Percentiles rank a stretch among this genome's conserved stretches.
These are phyloP conservation scores for Anhinga anhinga DNA, from an alignment of 2,113 vertebrate genomes.

Conservation along the genomic window DNA sequence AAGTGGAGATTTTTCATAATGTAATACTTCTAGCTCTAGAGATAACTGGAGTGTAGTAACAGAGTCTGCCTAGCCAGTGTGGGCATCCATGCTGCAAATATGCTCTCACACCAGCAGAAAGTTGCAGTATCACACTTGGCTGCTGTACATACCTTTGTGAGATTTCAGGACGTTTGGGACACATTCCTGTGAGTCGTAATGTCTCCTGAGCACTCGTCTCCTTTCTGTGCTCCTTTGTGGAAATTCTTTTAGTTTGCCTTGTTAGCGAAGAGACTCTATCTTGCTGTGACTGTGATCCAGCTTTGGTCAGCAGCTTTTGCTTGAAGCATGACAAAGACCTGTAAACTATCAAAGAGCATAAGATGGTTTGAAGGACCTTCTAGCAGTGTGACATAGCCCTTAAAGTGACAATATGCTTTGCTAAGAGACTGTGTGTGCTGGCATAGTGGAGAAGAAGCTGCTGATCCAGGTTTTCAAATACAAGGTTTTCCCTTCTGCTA, in stretches of 20 bases:
- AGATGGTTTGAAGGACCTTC: neutral
- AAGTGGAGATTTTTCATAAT: neutral
- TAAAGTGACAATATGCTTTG: neutral
- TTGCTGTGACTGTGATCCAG: neutral
- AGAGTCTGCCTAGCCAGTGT: neutral
- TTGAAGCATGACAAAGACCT: neutral
- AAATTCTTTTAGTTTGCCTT: neutral
- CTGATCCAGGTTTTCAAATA: neutral
- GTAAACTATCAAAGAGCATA: neutral
- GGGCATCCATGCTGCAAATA: neutral
- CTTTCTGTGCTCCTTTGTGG: neutral
- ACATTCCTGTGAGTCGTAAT: neutral
- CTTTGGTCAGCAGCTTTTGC: neutral
- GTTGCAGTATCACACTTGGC: neutral
- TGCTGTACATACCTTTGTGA: neutral
- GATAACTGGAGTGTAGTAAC: neutral
- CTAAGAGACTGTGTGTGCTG: neutral
- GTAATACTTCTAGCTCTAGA: neutral
- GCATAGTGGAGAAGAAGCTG: neutral
- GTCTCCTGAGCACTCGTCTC: neutral
- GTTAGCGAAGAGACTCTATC: neutral
- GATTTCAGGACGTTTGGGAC: neutral
- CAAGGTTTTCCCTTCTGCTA: neutral
- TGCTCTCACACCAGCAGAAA: rapidly evolving
- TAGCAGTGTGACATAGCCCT: neutral